Percentiles rank a stretch among this genome's conserved stretches.
Evolutionary conservation across 2,113 vertebrate species (phyloP).

Genomic region (Gadus macrocephalus): DNA sequence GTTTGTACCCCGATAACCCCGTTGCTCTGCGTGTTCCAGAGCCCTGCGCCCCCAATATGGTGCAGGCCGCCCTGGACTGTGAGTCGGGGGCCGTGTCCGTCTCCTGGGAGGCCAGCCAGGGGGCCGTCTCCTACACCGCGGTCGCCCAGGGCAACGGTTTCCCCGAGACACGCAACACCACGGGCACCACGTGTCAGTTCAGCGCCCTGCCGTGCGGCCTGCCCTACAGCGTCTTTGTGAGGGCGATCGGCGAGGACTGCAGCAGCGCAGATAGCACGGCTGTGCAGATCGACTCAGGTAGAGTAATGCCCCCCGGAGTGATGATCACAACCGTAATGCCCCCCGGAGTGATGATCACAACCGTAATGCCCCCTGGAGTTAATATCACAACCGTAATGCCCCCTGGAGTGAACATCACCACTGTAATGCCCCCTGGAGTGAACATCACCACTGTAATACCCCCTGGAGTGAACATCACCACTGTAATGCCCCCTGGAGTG

Average conservation of each 20-base stretch:
- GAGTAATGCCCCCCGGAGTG: neutral
- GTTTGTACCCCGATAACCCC: too few relatives aligned
- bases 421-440: too few relatives aligned
- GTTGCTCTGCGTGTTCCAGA: slow-evolving; percentile 40
- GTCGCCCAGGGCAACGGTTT: slow-evolving; percentile 54
- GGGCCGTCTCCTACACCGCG: slow-evolving; percentile 58
- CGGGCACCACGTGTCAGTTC: slow-evolving; percentile 50
- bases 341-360: too few relatives aligned
- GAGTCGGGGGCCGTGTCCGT: slow-evolving; percentile 52
- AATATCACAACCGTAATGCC: too few relatives aligned
- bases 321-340: too few relatives aligned
- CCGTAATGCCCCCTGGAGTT: too few relatives aligned
- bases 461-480: too few relatives aligned
- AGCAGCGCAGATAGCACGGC: slow-evolving; percentile 49
- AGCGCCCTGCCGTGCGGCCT: slow-evolving; percentile 59
- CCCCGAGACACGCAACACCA: slow-evolving; percentile 50
- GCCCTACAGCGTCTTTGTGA: slow-evolving; percentile 65
- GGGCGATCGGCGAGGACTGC: slow-evolving; percentile 54
- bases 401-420: too few relatives aligned
- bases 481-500: too few relatives aligned
- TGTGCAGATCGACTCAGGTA: slow-evolving; percentile 58
- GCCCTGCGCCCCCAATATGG: slow-evolving; percentile 61
- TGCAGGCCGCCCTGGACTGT: slow-evolving; percentile 56
- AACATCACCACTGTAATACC: too few relatives aligned
- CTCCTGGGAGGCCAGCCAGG: slow-evolving; percentile 68